These are phyloP conservation scores for Momotus momota DNA, from an alignment of 2,797 vertebrate genomes.

Conservation along the genomic window DNA sequence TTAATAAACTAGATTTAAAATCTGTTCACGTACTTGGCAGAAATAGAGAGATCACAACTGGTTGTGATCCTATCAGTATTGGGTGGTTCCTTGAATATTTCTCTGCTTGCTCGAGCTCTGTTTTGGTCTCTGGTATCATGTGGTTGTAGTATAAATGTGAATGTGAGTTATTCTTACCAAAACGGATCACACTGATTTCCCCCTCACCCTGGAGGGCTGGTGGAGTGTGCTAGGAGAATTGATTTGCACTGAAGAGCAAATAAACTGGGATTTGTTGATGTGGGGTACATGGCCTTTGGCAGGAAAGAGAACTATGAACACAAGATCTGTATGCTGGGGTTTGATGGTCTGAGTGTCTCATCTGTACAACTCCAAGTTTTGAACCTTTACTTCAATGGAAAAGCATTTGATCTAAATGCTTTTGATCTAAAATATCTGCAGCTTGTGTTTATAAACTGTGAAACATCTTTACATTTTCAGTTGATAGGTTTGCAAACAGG, in stretches of 20 bases:
- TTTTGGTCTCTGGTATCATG: neutral
- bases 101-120: neutral
- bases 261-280: neutral
- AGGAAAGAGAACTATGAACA: neutral
- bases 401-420: neutral
- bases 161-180: neutral
- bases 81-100: neutral
- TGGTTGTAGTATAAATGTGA: neutral
- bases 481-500: neutral
- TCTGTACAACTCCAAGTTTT: neutral
- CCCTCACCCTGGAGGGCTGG: neutral
- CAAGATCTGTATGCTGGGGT: neutral
- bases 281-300: neutral
- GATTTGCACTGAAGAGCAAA: neutral
- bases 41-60: neutral
- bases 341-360: neutral
- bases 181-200: neutral
- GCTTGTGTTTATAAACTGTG: neutral
- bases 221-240: neutral
- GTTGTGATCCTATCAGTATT: neutral
- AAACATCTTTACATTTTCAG: neutral
- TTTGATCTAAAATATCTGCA: neutral
- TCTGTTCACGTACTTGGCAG: neutral
- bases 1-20: neutral
- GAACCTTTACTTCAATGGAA: neutral